These are phyloP conservation scores for Drosophila watanabei DNA, from an alignment of 1,140 invertebrate species.

Conservation along the genomic window DNA sequence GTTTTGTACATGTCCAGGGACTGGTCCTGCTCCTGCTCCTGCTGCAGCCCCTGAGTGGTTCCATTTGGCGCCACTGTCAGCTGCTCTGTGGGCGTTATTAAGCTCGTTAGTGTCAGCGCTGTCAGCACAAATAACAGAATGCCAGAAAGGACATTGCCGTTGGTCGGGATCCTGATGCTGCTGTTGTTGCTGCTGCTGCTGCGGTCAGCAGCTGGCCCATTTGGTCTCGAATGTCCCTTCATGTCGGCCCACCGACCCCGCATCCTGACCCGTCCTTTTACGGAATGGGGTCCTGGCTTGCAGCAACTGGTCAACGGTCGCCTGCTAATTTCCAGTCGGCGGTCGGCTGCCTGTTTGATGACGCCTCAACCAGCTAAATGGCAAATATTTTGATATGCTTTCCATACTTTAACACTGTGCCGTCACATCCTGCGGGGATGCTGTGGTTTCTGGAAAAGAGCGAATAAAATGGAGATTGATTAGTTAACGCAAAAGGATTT, in stretches of 20 bases:
- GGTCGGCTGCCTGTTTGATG: conserved; percentile 41
- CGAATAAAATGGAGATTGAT: conserved; percentile 8
- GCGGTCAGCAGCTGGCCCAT: conserved; percentile 67
- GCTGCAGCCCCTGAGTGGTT: conserved; percentile 19
- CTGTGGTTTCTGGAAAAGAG: conserved; percentile 16
- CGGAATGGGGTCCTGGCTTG: neutral
- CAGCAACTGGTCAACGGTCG: conserved; percentile 13
- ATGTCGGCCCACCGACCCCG: conserved; percentile 45
- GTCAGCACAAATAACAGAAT: conserved; percentile 80
- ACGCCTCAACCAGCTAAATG: conserved; percentile 53
- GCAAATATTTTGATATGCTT: conserved; percentile 80
- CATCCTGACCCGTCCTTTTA: neutral
- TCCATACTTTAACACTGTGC: conserved; percentile 58
- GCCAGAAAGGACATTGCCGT: conserved; percentile 44
- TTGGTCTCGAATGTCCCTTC: conserved; percentile 72
- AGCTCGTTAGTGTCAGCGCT: conserved; percentile 82
- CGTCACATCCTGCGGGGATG: conserved; percentile 49
- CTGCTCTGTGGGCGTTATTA: conserved; percentile 82
- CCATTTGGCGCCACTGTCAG: conserved; percentile 65
- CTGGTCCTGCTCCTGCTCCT: conserved; percentile 22
- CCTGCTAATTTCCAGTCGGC: conserved; percentile 59
- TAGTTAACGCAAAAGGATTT: conserved; percentile 12
- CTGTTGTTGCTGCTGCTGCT: conserved; percentile 33
- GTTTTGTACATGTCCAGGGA: conserved; percentile 42
- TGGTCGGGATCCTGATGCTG: conserved; percentile 22